These are phyloP conservation scores for Drosophila nr. fundita DNA, from an alignment of 2,888 invertebrate genomes.

Conservation along the genomic window DNA sequence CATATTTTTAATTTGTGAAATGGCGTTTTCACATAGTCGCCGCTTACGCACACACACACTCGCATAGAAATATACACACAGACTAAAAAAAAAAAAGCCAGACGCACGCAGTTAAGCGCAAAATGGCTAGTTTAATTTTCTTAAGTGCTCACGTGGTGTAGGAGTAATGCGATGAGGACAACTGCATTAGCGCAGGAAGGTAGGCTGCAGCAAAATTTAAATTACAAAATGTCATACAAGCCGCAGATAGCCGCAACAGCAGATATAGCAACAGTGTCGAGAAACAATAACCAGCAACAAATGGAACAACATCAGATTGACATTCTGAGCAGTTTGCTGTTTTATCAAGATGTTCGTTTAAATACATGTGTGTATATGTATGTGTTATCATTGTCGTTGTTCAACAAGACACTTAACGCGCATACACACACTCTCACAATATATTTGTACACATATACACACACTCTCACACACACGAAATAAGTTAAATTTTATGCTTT, in stretches of 20 bases:
- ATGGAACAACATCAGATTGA: conserved; percentile 49
- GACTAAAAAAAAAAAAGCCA: conserved; percentile 25
- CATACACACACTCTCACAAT: conserved; percentile 19
- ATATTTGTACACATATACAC: conserved; percentile 2
- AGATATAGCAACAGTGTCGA: conserved; percentile 18
- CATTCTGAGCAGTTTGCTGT: conserved; percentile 43
- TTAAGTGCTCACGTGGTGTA: conserved; percentile 69
- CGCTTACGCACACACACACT: neutral
- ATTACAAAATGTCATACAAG: conserved; percentile 71
- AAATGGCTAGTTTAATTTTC: conserved; percentile 72
- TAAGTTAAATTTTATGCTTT: conserved; percentile 75
- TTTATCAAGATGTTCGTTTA: conserved; percentile 56
- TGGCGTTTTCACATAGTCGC: conserved; percentile 41
- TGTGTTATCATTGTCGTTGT: conserved; percentile 76
- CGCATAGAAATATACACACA: neutral
- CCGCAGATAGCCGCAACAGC: conserved; percentile 58
- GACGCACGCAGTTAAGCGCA: conserved; percentile 45
- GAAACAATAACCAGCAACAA: conserved; percentile 23
- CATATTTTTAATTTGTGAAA: conserved; percentile 73
- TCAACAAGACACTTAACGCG: conserved; percentile 77
- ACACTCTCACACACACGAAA: conserved; percentile 28
- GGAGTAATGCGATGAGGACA: conserved; percentile 40
- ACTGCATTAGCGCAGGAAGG: conserved; percentile 28
- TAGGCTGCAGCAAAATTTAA: conserved; percentile 72
- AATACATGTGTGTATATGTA: conserved; percentile 31